Conservation (phyloP, 2,888 invertebrate genomes). For the Byasa hedistus region DNA sequence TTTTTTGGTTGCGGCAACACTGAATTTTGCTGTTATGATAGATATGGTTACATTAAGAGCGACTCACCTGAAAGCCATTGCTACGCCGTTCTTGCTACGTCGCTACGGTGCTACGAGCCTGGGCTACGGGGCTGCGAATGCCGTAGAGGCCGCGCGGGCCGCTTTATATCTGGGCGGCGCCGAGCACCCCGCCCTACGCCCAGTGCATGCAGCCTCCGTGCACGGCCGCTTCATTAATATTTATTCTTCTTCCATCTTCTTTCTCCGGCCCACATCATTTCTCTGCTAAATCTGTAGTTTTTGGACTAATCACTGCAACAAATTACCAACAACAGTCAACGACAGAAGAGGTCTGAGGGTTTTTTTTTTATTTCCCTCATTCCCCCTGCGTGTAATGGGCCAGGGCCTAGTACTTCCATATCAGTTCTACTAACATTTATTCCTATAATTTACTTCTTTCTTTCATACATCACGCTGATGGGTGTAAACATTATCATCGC, state of each 20-base stretch:
- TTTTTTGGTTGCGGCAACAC: too few relatives aligned
- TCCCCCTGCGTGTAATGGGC: too few relatives aligned
- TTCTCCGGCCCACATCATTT: constrained; percentile 12
- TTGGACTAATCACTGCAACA: not conserved
- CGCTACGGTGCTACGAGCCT: constrained; percentile 39
- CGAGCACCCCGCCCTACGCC: constrained; percentile 49
- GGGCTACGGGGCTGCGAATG: constrained; percentile 42
- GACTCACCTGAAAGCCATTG: constrained; percentile 54
- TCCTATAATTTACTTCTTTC: too few relatives aligned
- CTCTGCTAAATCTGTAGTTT: not conserved
- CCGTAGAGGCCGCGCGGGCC: constrained; percentile 45
- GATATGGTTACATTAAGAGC: constrained; percentile 3
- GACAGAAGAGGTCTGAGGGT: too few relatives aligned
- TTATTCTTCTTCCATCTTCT: constrained; percentile 29
- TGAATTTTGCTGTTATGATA: too few relatives aligned
- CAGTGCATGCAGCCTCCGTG: constrained; percentile 40
- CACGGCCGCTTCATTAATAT: constrained; percentile 29
- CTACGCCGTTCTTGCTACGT: constrained; percentile 38
- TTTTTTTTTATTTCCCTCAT: too few relatives aligned
- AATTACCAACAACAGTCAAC: too few relatives aligned
- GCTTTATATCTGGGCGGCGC: constrained; percentile 60
- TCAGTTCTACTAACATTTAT: too few relatives aligned
- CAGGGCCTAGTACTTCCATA: too few relatives aligned
- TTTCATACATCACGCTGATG: too few relatives aligned
- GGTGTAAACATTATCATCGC: too few relatives aligned